phyloP scores from a whole-genome alignment of 2,113 vertebrate species.

The Alouatta palliata region DNA sequence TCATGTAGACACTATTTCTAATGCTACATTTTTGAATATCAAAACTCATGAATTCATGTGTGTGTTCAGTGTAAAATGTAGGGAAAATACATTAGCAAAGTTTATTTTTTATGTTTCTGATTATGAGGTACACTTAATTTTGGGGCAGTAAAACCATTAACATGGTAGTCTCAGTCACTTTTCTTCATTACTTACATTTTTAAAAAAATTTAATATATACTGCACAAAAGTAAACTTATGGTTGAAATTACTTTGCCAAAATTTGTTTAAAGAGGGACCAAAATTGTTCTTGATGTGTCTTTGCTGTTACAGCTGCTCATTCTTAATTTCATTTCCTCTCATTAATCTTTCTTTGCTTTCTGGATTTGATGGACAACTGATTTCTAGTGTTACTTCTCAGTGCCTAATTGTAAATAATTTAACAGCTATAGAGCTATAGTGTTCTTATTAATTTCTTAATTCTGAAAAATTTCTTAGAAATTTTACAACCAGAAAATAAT shows the following conservation, averaged over 20 bases:
- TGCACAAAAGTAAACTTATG: not conserved
- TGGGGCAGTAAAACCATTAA: not conserved
- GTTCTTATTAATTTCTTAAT: not conserved
- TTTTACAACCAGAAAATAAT: not conserved
- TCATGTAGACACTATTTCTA: not conserved
- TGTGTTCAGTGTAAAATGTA: constrained; percentile 11
- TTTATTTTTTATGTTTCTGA: not conserved
- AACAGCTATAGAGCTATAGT: not conserved
- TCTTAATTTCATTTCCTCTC: not conserved
- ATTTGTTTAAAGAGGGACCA: not conserved
- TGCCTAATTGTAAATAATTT: not conserved
- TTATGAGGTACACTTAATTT: not conserved
- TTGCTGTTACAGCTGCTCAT: not conserved
- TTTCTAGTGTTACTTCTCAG: constrained; percentile 18
- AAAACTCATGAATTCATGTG: not conserved
- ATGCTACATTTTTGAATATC: constrained; percentile 33
- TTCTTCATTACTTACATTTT: constrained; percentile 46
- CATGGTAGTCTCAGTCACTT: not conserved
- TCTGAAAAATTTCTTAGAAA: not conserved
- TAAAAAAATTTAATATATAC: constrained; percentile 5
- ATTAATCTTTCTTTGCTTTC: not conserved
- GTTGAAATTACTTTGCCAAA: not conserved
- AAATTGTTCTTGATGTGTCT: not conserved
- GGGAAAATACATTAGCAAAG: not conserved
- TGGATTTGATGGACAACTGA: not conserved